Conservation (phyloP, 1,140 invertebrate genomes). For the Parapsyche elsis region DNA sequence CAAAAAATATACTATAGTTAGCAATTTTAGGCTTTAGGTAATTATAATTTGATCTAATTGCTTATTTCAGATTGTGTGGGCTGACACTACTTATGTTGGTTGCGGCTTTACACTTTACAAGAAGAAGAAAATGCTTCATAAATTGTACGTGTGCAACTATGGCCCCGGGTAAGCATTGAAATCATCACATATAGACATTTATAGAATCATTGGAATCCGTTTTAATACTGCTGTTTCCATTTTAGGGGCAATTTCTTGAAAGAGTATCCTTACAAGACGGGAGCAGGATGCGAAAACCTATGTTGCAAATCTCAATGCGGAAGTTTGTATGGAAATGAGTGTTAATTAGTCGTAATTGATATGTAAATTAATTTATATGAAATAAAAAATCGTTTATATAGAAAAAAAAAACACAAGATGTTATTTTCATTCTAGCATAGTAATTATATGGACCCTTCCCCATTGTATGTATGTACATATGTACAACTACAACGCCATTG, state of each 20-base stretch:
- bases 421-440: too few species aligned
- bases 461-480: too few species aligned
- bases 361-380: not conserved
- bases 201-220: not conserved
- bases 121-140: slow-evolving; percentile 17
- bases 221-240: not conserved
- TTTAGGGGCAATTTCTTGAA: slow-evolving; percentile 21
- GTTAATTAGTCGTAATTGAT: not conserved
- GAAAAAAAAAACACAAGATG: too few species aligned
- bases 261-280: slow-evolving; percentile 29
- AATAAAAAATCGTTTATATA: too few species aligned
- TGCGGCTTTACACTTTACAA: slow-evolving; percentile 41
- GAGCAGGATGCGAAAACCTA: slow-evolving; percentile 32
- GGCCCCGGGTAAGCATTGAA: slow-evolving; percentile 49
- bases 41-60: too few species aligned
- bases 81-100: slow-evolving; percentile 45
- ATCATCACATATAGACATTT: not conserved
- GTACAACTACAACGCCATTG: too few species aligned
- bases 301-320: slow-evolving; percentile 38
- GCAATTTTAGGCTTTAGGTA: too few species aligned
- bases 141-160: slow-evolving; percentile 52
- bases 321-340: slow-evolving; percentile 22
- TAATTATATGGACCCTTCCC: too few species aligned
- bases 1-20: too few species aligned
- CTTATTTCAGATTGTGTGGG: slow-evolving; percentile 45